Conservation (phyloP, 2,113 vertebrate species). For the Protobothrops mucrosquamatus region DNA sequence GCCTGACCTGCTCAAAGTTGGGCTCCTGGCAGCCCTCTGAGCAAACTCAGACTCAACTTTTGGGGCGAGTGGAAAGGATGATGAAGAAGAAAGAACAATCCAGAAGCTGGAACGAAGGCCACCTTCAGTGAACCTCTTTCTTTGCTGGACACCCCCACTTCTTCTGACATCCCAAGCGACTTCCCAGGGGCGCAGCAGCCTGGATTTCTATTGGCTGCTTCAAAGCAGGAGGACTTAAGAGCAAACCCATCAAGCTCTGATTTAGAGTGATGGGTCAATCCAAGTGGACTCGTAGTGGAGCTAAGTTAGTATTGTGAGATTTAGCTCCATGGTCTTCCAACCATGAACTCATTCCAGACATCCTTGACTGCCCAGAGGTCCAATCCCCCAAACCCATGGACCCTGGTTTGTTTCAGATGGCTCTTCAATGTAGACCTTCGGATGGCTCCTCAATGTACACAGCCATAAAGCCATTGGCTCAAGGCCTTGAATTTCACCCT, state of each 20-base stretch:
- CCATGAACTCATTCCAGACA: background rate
- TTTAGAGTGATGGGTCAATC: background rate
- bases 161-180: background rate
- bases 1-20: constrained; percentile 13
- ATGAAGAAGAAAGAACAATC: background rate
- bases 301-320: background rate
- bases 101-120: background rate
- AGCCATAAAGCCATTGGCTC: background rate
- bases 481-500: background rate
- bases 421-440: background rate
- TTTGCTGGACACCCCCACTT: background rate
- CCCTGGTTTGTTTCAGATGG: background rate
- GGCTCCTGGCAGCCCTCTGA: constrained; percentile 34
- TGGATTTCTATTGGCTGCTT: background rate
- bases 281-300: background rate
- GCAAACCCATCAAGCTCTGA: background rate
- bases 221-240: background rate
- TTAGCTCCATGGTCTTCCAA: background rate
- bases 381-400: background rate
- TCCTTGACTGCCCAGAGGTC: background rate
- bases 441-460: background rate
- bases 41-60: background rate
- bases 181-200: background rate
- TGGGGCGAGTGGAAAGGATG: background rate
- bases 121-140: no score